These are phyloP conservation scores for Phocoena phocoena DNA, from an alignment of 2,113 vertebrate species.

Conservation along the genomic window DNA sequence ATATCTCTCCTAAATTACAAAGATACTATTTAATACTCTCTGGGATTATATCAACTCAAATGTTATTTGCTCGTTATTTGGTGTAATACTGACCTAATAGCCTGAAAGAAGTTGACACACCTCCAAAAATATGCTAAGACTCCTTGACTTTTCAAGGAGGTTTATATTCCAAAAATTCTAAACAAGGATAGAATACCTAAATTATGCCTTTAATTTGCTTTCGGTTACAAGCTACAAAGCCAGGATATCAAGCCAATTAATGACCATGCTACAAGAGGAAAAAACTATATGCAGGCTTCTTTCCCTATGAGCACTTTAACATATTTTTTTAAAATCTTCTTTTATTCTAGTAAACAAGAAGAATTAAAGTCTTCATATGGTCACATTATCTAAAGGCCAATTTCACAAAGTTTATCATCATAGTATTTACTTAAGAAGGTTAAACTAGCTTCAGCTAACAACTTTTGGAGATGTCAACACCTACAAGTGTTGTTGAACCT, in stretches of 20 bases:
- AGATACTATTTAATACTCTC: not conserved
- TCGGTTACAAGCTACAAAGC: constrained; percentile 11
- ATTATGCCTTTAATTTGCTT: constrained; percentile 12
- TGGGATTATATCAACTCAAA: not conserved
- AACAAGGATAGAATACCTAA: not conserved
- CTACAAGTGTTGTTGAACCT: not conserved
- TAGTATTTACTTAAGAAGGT: not conserved
- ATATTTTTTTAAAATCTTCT: not conserved
- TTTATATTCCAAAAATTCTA: constrained; percentile 27
- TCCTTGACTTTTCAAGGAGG: not conserved
- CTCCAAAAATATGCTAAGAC: constrained; percentile 5
- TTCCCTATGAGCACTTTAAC: not conserved
- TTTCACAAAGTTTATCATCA: not conserved
- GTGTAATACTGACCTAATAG: not conserved
- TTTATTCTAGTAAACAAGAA: constrained; percentile 21
- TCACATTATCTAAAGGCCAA: not conserved
- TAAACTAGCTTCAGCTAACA: not conserved
- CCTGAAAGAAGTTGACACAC: not conserved
- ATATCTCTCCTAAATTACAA: not conserved
- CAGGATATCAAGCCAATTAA: not conserved
- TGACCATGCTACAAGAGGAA: not conserved
- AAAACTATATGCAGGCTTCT: not conserved
- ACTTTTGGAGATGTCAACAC: not conserved
- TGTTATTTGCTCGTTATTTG: not conserved
- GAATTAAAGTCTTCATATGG: not conserved